Evolutionary conservation across 2,888 invertebrate species (phyloP).

Genomic region (Polyommatus iphigenia): DNA sequence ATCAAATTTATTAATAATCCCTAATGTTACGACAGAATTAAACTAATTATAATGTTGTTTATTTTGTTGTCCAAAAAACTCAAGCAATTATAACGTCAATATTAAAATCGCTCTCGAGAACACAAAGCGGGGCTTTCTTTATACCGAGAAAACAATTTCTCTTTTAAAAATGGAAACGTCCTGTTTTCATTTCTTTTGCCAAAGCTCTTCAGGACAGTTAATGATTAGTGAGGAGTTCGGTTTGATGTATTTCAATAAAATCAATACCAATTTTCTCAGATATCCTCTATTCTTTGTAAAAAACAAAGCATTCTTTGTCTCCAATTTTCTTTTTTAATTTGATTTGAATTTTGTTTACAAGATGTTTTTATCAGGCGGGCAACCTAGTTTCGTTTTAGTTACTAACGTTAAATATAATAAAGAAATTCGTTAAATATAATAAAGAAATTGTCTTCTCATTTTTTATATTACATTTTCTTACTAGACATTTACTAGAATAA

Average conservation of each 20-base stretch:
- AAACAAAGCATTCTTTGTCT: conserved; percentile 22
- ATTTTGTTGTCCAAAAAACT: neutral
- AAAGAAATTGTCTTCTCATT: neutral
- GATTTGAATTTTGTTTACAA: conserved; percentile 9
- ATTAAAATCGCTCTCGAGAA: conserved; percentile 20
- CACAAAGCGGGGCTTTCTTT: conserved; percentile 24
- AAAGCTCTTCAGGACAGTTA: conserved; percentile 33
- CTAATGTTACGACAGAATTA: neutral
- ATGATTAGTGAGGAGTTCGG: conserved; percentile 33
- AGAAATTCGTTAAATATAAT: neutral
- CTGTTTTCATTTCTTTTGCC: conserved; percentile 31
- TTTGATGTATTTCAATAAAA: conserved; percentile 33
- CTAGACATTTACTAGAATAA: neutral
- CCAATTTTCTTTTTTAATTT: neutral
- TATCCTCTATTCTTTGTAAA: conserved; percentile 24
- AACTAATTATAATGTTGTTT: neutral
- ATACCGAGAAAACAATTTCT: conserved; percentile 31
- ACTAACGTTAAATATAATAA: neutral
- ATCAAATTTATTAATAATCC: neutral
- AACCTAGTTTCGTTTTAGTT: neutral
- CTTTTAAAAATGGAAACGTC: conserved; percentile 31
- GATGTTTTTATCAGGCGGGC: neutral
- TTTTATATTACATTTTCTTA: neutral
- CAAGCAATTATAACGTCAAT: conserved; percentile 27
- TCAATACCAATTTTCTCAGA: conserved; percentile 31